Conservation (phyloP, 1,140 invertebrate genomes). For the Ceratosolen fusciceps region DNA sequence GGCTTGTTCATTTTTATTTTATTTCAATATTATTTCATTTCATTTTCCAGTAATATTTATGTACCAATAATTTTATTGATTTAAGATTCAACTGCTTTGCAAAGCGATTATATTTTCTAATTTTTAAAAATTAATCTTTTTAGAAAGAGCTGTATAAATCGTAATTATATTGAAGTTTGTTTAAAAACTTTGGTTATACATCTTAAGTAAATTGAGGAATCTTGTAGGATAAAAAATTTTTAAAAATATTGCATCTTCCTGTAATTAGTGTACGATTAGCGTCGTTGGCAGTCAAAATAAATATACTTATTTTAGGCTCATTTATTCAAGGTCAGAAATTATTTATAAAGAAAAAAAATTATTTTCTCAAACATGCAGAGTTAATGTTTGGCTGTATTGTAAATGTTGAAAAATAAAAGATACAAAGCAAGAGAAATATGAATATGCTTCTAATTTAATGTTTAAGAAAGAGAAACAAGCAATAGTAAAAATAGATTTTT, state of each 20-base stretch:
- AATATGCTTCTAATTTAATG: background rate
- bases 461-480: background rate
- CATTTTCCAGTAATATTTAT: too few species aligned
- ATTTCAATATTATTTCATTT: too few species aligned
- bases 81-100: too few species aligned
- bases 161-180: too few species aligned
- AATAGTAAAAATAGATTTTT: background rate
- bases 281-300: background rate
- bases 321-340: constrained; percentile 14
- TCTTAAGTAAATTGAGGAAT: too few species aligned
- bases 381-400: background rate
- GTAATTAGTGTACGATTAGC: background rate
- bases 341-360: constrained; percentile 27
- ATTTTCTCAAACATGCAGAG: constrained; percentile 3
- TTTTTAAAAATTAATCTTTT: too few species aligned
- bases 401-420: background rate
- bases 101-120: too few species aligned
- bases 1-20: too few species aligned
- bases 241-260: background rate
- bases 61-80: too few species aligned
- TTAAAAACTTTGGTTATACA: too few species aligned
- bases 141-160: too few species aligned
- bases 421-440: background rate
- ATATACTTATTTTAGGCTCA: constrained; percentile 21
- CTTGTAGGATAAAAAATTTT: background rate